These are phyloP conservation scores for Piaya cayana DNA, from an alignment of 2,113 vertebrate genomes.

Conservation along the genomic window DNA sequence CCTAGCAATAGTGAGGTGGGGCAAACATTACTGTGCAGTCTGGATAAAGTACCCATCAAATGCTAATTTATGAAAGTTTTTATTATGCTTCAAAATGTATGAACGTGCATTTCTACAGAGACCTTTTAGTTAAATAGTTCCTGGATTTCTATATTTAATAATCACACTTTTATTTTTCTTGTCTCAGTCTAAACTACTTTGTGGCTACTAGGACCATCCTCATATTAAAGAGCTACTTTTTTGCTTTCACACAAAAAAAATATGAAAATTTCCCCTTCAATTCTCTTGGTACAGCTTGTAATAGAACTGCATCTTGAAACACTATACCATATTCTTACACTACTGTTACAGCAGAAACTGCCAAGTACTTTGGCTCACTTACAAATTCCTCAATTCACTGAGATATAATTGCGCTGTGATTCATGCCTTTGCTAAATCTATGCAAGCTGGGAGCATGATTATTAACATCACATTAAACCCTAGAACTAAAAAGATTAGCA, in stretches of 20 bases:
- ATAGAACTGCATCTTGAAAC: slow-evolving; percentile 65
- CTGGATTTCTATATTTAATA: neutral
- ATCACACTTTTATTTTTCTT: neutral
- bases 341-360: slow-evolving; percentile 64
- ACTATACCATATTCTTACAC: slow-evolving; percentile 43
- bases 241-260: neutral
- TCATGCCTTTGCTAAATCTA: slow-evolving; percentile 56
- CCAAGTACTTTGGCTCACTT: slow-evolving; percentile 51
- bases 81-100: neutral
- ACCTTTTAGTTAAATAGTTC: neutral
- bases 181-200: neutral
- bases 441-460: slow-evolving; percentile 44
- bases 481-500: slow-evolving; percentile 54
- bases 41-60: neutral
- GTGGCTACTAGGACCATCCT: neutral
- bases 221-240: neutral
- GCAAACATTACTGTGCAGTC: neutral
- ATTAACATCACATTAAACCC: slow-evolving; percentile 51
- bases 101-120: neutral
- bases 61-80: neutral
- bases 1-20: neutral
- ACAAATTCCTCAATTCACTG: slow-evolving; percentile 55
- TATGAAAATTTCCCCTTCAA: slow-evolving; percentile 11
- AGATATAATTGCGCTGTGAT: slow-evolving; percentile 57
- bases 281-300: slow-evolving; percentile 15